phyloP scores from a whole-genome alignment of 2,888 invertebrate genomes.

The Nemoura dubitans region DNA sequence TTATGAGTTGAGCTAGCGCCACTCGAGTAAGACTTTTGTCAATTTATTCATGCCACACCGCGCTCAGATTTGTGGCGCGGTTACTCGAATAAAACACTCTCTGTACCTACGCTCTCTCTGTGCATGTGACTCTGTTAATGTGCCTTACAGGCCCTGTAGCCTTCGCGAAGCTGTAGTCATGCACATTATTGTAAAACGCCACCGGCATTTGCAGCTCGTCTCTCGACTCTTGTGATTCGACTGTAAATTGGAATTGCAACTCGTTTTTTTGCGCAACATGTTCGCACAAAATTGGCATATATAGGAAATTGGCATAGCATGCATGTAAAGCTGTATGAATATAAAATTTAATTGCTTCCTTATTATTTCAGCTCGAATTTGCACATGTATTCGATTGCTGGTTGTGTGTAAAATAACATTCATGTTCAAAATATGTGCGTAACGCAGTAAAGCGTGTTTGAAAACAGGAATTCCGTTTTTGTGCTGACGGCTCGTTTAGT shows the following conservation, averaged over 20 bases:
- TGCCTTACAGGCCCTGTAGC: too few relatives aligned
- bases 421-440: neutral
- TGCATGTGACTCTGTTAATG: too few relatives aligned
- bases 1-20: neutral
- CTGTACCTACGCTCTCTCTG: neutral
- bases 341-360: too few relatives aligned
- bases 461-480: neutral
- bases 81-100: neutral
- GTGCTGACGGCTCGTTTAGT: neutral
- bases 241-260: neutral
- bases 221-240: neutral
- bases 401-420: neutral
- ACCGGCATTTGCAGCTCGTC: neutral
- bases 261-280: neutral
- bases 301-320: neutral
- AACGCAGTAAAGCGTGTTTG: neutral
- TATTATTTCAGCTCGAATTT: too few relatives aligned
- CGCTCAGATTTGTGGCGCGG: neutral
- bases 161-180: neutral
- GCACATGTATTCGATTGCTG: neutral
- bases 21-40: conserved; percentile 9
- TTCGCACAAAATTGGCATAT: neutral
- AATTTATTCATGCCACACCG: neutral
- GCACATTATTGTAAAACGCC: neutral
- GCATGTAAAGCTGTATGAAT: too few relatives aligned